These are phyloP conservation scores for Acanthiza pusilla DNA, from an alignment of 2,797 vertebrate species.

Conservation along the genomic window DNA sequence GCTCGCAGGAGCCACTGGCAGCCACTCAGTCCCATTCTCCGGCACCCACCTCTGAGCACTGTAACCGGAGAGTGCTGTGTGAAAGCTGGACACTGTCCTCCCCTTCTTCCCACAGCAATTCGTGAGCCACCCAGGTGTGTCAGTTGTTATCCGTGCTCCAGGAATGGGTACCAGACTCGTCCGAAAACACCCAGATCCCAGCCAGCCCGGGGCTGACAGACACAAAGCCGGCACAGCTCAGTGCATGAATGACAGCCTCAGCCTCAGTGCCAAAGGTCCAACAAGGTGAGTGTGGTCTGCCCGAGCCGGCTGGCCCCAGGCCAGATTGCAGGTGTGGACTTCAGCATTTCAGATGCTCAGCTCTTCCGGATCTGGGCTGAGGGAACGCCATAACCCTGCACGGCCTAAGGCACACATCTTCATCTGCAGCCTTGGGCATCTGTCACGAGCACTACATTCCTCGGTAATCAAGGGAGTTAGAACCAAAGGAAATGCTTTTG, in stretches of 20 bases:
- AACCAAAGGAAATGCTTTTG: not conserved
- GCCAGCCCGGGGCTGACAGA: not conserved
- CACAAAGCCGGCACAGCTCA: not conserved
- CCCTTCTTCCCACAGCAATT: not conserved
- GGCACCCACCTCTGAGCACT: not conserved
- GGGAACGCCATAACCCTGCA: not conserved
- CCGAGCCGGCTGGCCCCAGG: not conserved
- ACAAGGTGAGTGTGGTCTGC: not conserved
- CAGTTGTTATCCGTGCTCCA: not conserved
- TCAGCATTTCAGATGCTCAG: not conserved
- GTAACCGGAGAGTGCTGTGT: rapidly evolving
- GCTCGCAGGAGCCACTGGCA: not conserved
- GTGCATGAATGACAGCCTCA: not conserved
- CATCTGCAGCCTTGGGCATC: not conserved
- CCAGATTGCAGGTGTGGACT: not conserved
- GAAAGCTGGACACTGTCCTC: not conserved
- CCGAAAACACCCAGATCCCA: not conserved
- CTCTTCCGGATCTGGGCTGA: not conserved
- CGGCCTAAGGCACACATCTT: not conserved
- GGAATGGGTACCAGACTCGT: not conserved
- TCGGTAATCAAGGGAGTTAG: not conserved
- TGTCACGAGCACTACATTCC: not conserved
- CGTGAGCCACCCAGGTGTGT: not conserved
- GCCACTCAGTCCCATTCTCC: not conserved
- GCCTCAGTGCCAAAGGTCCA: not conserved